A percentile compares a stretch with the other conserved stretches of the same genome.
These are phyloP conservation scores for Catharus bicknelli DNA, from an alignment of 2,113 vertebrate genomes.

Conservation along the genomic window DNA sequence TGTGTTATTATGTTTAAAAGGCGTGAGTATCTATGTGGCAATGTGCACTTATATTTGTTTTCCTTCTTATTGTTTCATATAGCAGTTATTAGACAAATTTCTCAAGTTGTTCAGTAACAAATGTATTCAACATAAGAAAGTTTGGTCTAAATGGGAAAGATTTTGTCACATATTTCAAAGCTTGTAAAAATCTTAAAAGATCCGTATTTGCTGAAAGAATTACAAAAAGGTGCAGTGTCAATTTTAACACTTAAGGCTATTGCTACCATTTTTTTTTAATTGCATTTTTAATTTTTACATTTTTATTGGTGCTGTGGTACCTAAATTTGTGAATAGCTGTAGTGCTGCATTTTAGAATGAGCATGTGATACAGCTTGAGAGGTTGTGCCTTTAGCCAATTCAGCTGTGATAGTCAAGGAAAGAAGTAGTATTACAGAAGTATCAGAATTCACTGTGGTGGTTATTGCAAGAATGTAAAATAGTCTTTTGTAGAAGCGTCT, in stretches of 20 bases:
- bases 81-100: neutral
- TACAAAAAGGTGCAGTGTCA: conserved; percentile 44
- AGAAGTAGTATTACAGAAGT: neutral
- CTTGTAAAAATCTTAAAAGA: conserved; percentile 44
- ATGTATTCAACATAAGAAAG: conserved; percentile 11
- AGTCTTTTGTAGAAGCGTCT: neutral
- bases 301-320: conserved; percentile 31
- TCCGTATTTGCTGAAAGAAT: conserved; percentile 44
- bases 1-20: neutral
- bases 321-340: conserved; percentile 32
- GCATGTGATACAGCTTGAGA: neutral
- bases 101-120: conserved; percentile 16
- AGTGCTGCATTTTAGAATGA: conserved; percentile 46
- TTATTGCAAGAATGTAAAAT: neutral
- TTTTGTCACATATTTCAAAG: conserved; percentile 36
- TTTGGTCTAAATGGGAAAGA: conserved; percentile 19
- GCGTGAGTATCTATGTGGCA: neutral
- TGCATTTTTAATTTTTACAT: conserved; percentile 18
- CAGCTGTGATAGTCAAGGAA: neutral
- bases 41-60: neutral
- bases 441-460: conserved; percentile 7
- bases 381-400: neutral
- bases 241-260: neutral
- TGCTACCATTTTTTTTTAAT: conserved; percentile 41
- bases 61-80: neutral